These are phyloP conservation scores for Cisticola juncidis DNA, from an alignment of 2,113 vertebrate genomes.

Conservation along the genomic window DNA sequence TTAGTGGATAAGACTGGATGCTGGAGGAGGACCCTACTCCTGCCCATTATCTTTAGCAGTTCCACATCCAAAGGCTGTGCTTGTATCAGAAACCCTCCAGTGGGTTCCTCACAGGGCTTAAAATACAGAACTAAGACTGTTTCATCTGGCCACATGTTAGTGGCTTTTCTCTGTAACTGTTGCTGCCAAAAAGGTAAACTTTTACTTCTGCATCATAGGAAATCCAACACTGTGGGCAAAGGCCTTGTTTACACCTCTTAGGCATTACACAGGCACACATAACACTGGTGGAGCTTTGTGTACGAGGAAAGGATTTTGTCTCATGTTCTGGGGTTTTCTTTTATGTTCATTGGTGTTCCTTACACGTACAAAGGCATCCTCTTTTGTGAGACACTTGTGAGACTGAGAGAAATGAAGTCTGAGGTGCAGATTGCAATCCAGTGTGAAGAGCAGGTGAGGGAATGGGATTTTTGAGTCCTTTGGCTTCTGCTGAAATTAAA, in stretches of 20 bases:
- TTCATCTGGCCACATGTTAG: background rate
- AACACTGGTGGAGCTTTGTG: background rate
- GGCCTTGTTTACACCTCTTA: background rate
- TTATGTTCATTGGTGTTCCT: background rate
- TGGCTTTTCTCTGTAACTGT: background rate
- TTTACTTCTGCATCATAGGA: background rate
- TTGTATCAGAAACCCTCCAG: background rate
- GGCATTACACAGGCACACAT: accelerated
- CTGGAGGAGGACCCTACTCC: background rate
- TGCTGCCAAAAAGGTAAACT: background rate
- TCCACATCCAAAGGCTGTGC: background rate
- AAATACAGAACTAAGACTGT: background rate
- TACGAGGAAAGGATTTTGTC: background rate
- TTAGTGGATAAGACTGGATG: background rate
- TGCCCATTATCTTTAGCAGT: background rate
- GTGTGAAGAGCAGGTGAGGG: background rate
- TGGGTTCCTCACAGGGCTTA: background rate
- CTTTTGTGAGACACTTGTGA: background rate
- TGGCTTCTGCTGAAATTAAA: background rate
- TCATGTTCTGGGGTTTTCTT: background rate
- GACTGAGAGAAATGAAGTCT: background rate
- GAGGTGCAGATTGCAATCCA: background rate
- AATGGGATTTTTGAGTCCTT: background rate
- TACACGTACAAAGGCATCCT: background rate
- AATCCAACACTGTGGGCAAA: background rate